phyloP scores from a whole-genome alignment of 2,888 invertebrate species.

The Trissonchulus sp. region DNA sequence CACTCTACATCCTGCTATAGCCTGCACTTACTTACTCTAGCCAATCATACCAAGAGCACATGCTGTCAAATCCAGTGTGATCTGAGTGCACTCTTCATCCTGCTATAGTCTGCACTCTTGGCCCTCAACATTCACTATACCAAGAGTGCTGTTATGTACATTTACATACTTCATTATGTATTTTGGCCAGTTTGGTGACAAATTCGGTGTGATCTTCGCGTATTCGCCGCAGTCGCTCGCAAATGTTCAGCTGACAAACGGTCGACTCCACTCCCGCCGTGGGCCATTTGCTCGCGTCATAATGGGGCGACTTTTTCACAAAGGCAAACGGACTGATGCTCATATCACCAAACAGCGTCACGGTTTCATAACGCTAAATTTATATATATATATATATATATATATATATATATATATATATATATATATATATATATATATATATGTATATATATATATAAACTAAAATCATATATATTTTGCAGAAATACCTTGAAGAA shows the following conservation, averaged over 20 bases:
- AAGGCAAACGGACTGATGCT: constrained; percentile 98
- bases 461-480: neutral
- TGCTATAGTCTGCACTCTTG: too few relatives aligned
- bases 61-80: too few relatives aligned
- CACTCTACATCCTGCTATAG: too few relatives aligned
- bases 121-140: too few relatives aligned
- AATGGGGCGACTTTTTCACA: constrained; percentile 85
- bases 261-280: constrained; percentile 70
- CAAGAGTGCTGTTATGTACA: too few relatives aligned
- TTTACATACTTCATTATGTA: constrained; percentile 63
- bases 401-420: neutral
- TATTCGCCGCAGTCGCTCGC: constrained; percentile 83
- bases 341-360: constrained; percentile 96
- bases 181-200: constrained; percentile 85
- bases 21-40: too few relatives aligned
- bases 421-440: neutral
- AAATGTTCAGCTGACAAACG: constrained; percentile 84
- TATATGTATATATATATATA: neutral
- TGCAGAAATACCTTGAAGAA: too few relatives aligned
- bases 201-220: constrained; percentile 94
- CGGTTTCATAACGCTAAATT: constrained; percentile 64
- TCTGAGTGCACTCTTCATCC: too few relatives aligned
- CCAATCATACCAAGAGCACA: too few relatives aligned
- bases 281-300: constrained; percentile 81
- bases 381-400: too few relatives aligned